Base-by-base conservation (phyloP, 1,140 invertebrate genomes). In the Papilio machaon region DNA sequence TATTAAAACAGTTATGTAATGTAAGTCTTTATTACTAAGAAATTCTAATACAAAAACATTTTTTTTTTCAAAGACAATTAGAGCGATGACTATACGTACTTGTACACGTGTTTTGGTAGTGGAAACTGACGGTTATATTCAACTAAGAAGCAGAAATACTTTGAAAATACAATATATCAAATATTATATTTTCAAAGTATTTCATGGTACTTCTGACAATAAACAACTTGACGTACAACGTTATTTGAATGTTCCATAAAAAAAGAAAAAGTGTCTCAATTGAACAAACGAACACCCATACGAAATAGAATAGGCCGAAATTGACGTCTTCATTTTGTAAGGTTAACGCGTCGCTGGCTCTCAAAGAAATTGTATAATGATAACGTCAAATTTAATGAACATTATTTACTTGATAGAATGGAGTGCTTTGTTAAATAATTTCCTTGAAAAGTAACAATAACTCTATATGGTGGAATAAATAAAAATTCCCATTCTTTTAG, bases 361-460 rank as follows among this genome's bases (percentile, higher is more conserved):
- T 70, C 64, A 70, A 70, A 70, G 64, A 70, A 70, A 70, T 70
- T 70, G 13, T 70, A 70, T 70, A 70, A 70, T 38, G 64, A 13
- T 70, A 15, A 38, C 13, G 30, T 70, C 23, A 3, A 64, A 6
- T 64, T 64, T 35, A 70, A 70, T 70, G 64, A 70, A 70, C 64
- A 38, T 70, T 35, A 70, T 70, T 35, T 35, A 35, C 64, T 17
- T 70, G 23, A 35, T 70, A 17, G 35, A 70, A 70, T 38, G 11
- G 17, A 38, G 5, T 38, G 30, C 13, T 70, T 30, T 30, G 17
- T n/a, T 54, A 35, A 30, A 23, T 60, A 9, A 60, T 60, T 60
- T 60, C 58, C 58, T 60, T 64, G 23, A 30, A 23, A 64, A 30
- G 60, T 13, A 30, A 30, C 6, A 60, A 23, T 5, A 9, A 30